Percentiles rank a stretch among this genome's conserved stretches.
Conservation (phyloP, 1,140 invertebrate genomes). For the Euwallacea similis region DNA sequence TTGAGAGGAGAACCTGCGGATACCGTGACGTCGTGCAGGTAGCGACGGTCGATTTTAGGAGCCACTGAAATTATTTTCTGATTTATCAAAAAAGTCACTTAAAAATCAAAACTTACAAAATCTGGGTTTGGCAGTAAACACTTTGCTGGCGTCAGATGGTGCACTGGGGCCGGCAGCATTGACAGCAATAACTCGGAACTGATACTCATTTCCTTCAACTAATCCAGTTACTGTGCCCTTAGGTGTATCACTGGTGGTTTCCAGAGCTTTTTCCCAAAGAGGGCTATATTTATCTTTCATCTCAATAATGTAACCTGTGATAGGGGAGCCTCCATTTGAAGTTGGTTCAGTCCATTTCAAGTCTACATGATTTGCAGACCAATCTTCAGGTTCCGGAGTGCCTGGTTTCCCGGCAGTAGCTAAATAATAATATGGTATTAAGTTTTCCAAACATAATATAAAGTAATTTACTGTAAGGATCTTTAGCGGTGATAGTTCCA, state of each 20-base stretch:
- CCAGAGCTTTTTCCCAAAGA: slow-evolving; percentile 87
- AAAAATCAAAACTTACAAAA: slow-evolving; percentile 63
- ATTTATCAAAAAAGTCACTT: background rate
- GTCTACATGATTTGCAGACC: slow-evolving; percentile 89
- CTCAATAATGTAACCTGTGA: slow-evolving; percentile 94
- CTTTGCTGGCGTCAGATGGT: slow-evolving; percentile 83
- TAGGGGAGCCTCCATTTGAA: slow-evolving; percentile 88
- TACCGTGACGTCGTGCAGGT: slow-evolving; percentile 83
- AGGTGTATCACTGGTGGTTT: slow-evolving; percentile 72
- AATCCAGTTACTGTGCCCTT: slow-evolving; percentile 80
- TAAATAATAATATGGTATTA: slow-evolving; percentile 49
- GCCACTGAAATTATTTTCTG: slow-evolving; percentile 64
- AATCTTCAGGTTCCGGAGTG: slow-evolving; percentile 84
- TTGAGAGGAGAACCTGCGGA: slow-evolving; percentile 92
- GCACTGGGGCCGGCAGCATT: slow-evolving; percentile 94
- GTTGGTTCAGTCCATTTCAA: slow-evolving; percentile 80
- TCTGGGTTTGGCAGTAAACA: slow-evolving; percentile 88
- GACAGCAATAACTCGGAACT: slow-evolving; percentile 95
- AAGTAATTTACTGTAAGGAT: slow-evolving; percentile 83
- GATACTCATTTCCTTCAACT: slow-evolving; percentile 96
- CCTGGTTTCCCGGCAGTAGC: slow-evolving; percentile 81
- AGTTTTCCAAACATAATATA: background rate
- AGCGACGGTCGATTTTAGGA: slow-evolving; percentile 93
- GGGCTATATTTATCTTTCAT: slow-evolving; percentile 96
- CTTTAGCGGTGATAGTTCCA: slow-evolving; percentile 90